Conservation (phyloP, 2,113 vertebrate genomes). For the Centrocercus urophasianus region DNA sequence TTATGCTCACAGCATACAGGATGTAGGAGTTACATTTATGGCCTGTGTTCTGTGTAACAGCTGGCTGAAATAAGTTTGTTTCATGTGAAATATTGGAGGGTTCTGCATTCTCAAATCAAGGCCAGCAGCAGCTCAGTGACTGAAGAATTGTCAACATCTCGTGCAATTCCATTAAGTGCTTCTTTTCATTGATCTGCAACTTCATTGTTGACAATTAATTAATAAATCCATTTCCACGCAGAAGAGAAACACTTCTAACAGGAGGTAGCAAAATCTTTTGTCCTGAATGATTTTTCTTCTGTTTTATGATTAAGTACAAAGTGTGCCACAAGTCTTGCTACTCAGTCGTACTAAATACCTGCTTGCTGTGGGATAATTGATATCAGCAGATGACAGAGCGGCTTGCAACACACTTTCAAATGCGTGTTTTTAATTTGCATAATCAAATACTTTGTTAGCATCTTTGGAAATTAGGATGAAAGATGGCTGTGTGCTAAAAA, state of each 20-base stretch:
- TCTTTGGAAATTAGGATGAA: constrained; percentile 59
- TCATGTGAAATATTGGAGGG: constrained; percentile 5
- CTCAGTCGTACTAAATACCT: constrained; percentile 39
- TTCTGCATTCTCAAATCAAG: constrained; percentile 19
- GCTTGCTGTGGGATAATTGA: constrained; percentile 22
- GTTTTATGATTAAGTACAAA: constrained; percentile 34
- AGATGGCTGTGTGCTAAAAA: constrained; percentile 48
- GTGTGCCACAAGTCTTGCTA: constrained; percentile 50
- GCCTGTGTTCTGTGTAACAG: neutral
- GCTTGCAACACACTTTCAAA: neutral
- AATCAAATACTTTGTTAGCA: constrained; percentile 50
- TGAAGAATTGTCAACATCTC: constrained; percentile 47
- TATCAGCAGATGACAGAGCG: constrained; percentile 63
- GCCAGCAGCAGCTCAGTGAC: constrained; percentile 47
- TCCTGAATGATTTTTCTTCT: constrained; percentile 29
- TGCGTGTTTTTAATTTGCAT: constrained; percentile 46
- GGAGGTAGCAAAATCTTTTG: constrained; percentile 54
- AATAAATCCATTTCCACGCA: constrained; percentile 12
- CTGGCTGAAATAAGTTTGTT: constrained; percentile 14
- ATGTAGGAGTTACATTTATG: neutral
- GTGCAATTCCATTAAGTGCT: constrained; percentile 34
- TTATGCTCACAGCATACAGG: neutral
- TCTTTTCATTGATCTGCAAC: constrained; percentile 54
- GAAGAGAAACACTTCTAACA: constrained; percentile 45
- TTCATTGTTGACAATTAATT: constrained; percentile 46